Evolutionary conservation across 2,888 invertebrate species (phyloP).

Genomic region (Melanostoma scalare): DNA sequence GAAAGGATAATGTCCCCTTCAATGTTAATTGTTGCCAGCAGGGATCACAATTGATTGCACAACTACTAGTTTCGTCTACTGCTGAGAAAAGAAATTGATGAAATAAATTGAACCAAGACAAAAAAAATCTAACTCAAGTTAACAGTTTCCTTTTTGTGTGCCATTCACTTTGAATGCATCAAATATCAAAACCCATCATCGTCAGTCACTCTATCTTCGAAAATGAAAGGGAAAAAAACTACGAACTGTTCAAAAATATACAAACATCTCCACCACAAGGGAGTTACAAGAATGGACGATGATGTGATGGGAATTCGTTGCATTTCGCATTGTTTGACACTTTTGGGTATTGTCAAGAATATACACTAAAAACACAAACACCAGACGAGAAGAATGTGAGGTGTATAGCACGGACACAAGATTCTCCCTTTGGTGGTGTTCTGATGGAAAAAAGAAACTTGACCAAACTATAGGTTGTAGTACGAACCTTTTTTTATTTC

Average conservation of each 20-base stretch:
- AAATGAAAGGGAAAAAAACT: neutral
- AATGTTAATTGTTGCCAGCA: conserved; percentile 54
- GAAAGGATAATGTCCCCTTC: conserved; percentile 58
- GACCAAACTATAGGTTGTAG: conserved; percentile 51
- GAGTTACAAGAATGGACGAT: conserved; percentile 30
- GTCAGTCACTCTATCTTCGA: conserved; percentile 30
- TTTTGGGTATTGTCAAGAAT: conserved; percentile 67
- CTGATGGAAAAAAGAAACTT: conserved; percentile 38
- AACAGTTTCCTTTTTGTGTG: conserved; percentile 24
- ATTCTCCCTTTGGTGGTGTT: conserved; percentile 29
- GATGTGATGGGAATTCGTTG: conserved; percentile 66
- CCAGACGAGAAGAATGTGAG: conserved; percentile 24
- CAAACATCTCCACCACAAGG: conserved; percentile 32
- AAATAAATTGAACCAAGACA: conserved; percentile 25
- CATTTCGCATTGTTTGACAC: conserved; percentile 70
- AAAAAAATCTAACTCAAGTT: conserved; percentile 14
- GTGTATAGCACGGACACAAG: conserved; percentile 43
- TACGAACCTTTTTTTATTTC: conserved; percentile 13
- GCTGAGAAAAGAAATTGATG: conserved; percentile 11
- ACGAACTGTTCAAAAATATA: conserved; percentile 16
- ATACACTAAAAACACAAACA: conserved; percentile 35
- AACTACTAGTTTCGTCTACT: conserved; percentile 39
- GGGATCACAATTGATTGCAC: conserved; percentile 40
- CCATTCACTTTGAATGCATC: conserved; percentile 57
- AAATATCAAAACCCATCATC: conserved; percentile 57